These are phyloP conservation scores for Myanophis thanlyinensis DNA, from an alignment of 2,113 vertebrate species.

Conservation along the genomic window DNA sequence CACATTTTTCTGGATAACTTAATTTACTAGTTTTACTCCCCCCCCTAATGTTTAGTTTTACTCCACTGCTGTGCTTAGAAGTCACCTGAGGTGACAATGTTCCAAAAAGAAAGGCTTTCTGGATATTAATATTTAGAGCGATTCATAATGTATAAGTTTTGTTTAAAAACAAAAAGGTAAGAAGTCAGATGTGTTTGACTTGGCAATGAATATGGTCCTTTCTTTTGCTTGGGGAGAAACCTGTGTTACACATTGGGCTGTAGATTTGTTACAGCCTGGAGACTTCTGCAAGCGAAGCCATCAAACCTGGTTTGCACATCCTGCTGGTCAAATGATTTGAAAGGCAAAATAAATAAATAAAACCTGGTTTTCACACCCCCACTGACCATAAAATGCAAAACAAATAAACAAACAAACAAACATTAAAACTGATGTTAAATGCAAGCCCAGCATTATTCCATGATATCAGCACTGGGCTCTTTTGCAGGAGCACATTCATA, in stretches of 20 bases:
- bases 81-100: background rate
- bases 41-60: background rate
- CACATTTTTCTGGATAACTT: background rate
- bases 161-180: background rate
- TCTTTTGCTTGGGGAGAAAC: background rate
- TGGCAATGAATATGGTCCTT: background rate
- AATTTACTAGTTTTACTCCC: background rate
- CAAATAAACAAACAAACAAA: background rate
- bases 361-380: too few species aligned
- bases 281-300: background rate
- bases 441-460: background rate
- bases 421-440: background rate
- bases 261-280: background rate
- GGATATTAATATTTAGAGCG: background rate
- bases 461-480: background rate
- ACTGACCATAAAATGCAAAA: too few species aligned
- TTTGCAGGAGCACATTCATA: background rate
- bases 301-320: background rate
- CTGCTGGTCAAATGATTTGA: background rate
- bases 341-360: background rate
- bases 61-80: background rate
- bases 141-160: background rate
- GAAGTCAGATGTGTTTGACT: background rate
- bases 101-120: background rate
- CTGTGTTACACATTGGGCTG: background rate